phyloP scores from a whole-genome alignment of 2,113 vertebrate species.

The Ranitomeya variabilis region DNA sequence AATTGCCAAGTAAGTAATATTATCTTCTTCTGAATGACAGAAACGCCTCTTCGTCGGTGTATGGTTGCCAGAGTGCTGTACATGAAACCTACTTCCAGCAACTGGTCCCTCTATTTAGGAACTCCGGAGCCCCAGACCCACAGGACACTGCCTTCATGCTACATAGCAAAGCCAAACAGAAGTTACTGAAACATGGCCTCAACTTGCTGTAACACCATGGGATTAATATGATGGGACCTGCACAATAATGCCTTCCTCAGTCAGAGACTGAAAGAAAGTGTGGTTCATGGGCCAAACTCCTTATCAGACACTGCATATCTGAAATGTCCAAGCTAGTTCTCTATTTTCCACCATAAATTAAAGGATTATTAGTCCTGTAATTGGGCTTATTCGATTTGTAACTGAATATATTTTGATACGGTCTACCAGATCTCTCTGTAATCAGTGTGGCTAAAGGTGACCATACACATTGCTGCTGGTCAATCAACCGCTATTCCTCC shows the following conservation, averaged over 20 bases:
- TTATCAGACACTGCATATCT: neutral
- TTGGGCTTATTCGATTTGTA: too few species aligned
- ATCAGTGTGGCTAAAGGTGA: too few species aligned
- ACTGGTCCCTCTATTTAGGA: conserved; percentile 70
- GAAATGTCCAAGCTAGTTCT: neutral
- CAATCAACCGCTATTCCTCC: too few species aligned
- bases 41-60: conserved; percentile 80
- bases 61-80: conserved; percentile 76
- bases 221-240: neutral
- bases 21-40: conserved; percentile 64
- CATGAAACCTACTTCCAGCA: conserved; percentile 94
- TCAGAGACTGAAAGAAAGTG: neutral
- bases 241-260: neutral
- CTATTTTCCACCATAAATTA: neutral
- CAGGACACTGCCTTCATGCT: conserved; percentile 86
- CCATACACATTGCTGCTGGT: too few species aligned
- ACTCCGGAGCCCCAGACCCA: conserved; percentile 87
- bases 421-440: too few species aligned
- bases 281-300: neutral
- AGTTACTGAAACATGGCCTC: conserved; percentile 90
- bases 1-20: neutral
- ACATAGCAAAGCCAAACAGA: conserved; percentile 83
- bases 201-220: conserved; percentile 82
- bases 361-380: neutral
- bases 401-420: too few species aligned